These are phyloP conservation scores for Acrocyrtus sp. DNA, from an alignment of 2,888 invertebrate genomes.

Conservation along the genomic window DNA sequence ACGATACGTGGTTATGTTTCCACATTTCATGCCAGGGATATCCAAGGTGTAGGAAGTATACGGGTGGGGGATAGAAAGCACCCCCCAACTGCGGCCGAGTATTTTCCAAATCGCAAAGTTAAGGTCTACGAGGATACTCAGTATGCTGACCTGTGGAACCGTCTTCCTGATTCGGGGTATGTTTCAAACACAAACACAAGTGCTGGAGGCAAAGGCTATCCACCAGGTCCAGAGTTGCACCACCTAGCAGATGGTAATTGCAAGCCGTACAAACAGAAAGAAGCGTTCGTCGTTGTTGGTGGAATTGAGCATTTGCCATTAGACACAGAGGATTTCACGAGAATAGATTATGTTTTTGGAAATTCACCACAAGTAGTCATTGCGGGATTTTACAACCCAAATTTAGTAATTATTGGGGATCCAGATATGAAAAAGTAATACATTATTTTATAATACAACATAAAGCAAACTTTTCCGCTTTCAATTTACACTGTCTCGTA, in stretches of 20 bases:
- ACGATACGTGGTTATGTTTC: neutral
- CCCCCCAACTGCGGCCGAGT: conserved; percentile 10
- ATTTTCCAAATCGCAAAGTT: conserved; percentile 14
- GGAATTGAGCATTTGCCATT: conserved; percentile 8
- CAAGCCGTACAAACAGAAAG: neutral
- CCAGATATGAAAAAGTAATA: conserved; percentile 44
- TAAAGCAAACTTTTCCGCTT: no score
- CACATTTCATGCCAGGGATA: conserved; percentile 12
- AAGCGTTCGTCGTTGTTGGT: neutral
- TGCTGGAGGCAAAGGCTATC: neutral
- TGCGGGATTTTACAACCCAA: conserved; percentile 54
- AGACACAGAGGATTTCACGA: conserved; percentile 22
- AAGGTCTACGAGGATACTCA: conserved; percentile 17
- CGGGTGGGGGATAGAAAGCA: neutral
- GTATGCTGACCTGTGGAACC: conserved; percentile 1
- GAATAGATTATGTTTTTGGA: conserved; percentile 5
- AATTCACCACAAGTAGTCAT: conserved; percentile 36
- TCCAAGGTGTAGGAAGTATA: conserved; percentile 1
- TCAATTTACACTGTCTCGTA: no score
- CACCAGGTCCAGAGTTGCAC: conserved; percentile 17
- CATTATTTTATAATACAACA: no score
- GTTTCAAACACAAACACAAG: neutral
- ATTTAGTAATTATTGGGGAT: conserved; percentile 51
- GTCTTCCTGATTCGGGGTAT: neutral
- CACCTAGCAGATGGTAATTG: conserved; percentile 17